Evolutionary conservation across 2,113 vertebrate species (phyloP).

Genomic region (Turdus rufiventris): DNA sequence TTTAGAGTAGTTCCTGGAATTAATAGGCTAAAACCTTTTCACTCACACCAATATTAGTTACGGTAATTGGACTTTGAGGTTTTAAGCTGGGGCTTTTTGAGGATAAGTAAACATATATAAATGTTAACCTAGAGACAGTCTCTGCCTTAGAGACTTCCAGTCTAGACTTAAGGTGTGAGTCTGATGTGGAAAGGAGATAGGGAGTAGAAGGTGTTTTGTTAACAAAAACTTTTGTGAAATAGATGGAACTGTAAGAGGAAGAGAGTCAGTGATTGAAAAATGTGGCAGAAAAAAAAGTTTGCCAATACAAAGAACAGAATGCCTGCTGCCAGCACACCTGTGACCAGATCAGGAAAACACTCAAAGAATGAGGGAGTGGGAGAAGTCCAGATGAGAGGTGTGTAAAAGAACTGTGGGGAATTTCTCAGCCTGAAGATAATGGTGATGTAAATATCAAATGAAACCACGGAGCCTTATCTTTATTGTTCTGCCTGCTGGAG

Average conservation of each 20-base stretch:
- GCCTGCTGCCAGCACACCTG: not conserved
- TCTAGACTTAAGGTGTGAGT: not conserved
- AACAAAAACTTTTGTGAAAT: not conserved
- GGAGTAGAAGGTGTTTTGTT: not conserved
- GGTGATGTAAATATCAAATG: not conserved
- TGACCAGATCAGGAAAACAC: not conserved
- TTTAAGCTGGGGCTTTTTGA: not conserved
- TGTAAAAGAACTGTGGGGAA: not conserved
- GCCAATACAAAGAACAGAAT: not conserved
- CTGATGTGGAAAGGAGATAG: not conserved
- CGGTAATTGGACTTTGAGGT: not conserved
- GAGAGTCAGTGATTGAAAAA: not conserved
- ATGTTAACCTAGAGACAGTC: not conserved
- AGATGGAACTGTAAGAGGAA: not conserved
- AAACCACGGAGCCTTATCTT: not conserved
- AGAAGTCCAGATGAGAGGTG: not conserved
- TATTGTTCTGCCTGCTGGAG: not conserved
- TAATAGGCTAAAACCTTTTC: not conserved
- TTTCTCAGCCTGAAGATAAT: not conserved
- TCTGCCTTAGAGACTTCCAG: not conserved
- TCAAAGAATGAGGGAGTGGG: not conserved
- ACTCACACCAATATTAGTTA: not conserved
- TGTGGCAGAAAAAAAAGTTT: not conserved
- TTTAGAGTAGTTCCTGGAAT: not conserved
- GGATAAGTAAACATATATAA: not conserved